A percentile compares a stretch with the other conserved stretches of the same genome.
Conservation (phyloP, 2,888 invertebrate species). For the Xestia rhomboidea region DNA sequence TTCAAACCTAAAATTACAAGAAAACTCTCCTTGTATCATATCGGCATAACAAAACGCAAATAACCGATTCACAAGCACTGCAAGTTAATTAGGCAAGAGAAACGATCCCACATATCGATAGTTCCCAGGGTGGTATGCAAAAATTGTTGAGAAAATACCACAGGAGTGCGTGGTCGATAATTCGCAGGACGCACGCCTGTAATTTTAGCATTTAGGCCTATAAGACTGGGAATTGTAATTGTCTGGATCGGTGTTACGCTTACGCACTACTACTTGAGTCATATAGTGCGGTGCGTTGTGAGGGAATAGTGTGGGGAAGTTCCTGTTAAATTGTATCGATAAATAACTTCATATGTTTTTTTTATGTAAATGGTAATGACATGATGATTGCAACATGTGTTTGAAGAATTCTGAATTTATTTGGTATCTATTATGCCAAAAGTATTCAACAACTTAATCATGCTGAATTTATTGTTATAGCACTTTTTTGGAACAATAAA, state of each 20-base stretch:
- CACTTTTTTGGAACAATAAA: conserved; percentile 3
- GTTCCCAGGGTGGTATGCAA: conserved; percentile 89
- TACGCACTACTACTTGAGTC: conserved; percentile 58
- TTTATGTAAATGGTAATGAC: background rate
- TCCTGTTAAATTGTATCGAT: conserved; percentile 20
- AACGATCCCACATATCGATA: conserved; percentile 74
- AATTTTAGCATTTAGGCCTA: conserved; percentile 86
- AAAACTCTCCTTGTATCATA: conserved; percentile 56
- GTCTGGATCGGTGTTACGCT: conserved; percentile 65
- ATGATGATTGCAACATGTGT: background rate
- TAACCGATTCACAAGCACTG: conserved; percentile 78
- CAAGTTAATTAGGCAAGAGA: conserved; percentile 82
- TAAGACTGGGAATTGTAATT: conserved; percentile 77
- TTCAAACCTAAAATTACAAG: conserved; percentile 50
- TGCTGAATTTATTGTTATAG: conserved; percentile 13
- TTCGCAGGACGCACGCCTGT: conserved; percentile 75
- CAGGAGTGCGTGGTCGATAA: conserved; percentile 85
- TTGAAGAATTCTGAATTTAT: background rate
- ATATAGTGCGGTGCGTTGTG: conserved; percentile 29
- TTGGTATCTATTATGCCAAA: background rate
- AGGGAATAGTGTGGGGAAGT: conserved; percentile 2
- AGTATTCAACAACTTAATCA: background rate
- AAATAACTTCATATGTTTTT: background rate
- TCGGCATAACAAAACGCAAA: conserved; percentile 72
- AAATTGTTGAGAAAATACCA: conserved; percentile 89